Conservation (phyloP, 2,797 vertebrate species). For the Liparis tanakae region DNA sequence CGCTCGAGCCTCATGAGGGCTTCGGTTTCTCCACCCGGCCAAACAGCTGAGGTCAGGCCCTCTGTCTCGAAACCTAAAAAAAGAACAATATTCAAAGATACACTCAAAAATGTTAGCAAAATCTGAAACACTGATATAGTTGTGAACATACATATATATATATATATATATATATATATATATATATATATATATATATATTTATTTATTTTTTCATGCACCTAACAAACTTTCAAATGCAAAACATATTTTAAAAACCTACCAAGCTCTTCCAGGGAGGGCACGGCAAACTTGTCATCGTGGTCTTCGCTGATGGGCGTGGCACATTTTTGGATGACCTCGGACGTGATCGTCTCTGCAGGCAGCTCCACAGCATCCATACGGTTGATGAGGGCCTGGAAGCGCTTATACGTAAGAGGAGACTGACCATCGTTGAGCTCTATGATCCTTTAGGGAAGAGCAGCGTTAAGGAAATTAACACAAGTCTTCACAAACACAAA, state of each 20-base stretch:
- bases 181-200: too few species aligned
- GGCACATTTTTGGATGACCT: constrained; percentile 85
- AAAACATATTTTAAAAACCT: constrained; percentile 5
- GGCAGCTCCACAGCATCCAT: constrained; percentile 92
- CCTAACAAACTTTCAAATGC: constrained; percentile 8
- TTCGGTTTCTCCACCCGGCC: constrained; percentile 96
- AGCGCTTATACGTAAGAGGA: constrained; percentile 95
- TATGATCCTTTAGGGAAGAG: constrained; percentile 86
- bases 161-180: too few species aligned
- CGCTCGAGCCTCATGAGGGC: constrained; percentile 93
- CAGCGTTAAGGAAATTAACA: not conserved
- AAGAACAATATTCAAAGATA: constrained; percentile 12
- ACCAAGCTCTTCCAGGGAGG: constrained; percentile 95
- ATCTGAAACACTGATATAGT: not conserved
- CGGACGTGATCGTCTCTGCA: constrained; percentile 87
- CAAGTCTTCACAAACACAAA: not conserved
- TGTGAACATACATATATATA: not conserved
- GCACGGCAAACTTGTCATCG: constrained; percentile 93
- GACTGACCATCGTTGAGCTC: constrained; percentile 93
- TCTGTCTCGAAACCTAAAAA: constrained; percentile 93
- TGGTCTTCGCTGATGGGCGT: constrained; percentile 92
- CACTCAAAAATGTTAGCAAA: not conserved
- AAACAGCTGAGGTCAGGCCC: constrained; percentile 89
- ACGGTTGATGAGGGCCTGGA: constrained; percentile 91
- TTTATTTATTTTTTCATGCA: not conserved